Evolutionary conservation across 2,888 invertebrate genomes (phyloP).

Genomic region (Drosophila tanythrix): DNA sequence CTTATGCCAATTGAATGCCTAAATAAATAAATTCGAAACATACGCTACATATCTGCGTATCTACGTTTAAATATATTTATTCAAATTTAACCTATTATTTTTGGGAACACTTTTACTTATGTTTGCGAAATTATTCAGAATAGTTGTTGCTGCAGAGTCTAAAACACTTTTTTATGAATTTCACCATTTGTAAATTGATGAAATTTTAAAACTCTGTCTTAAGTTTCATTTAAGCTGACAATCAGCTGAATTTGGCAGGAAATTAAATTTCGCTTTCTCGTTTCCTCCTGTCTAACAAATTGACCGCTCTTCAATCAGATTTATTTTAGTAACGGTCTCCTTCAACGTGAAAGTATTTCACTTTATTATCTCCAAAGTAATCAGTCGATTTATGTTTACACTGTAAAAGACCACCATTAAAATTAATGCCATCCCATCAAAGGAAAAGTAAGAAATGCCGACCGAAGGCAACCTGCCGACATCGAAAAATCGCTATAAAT

Average conservation of each 20-base stretch:
- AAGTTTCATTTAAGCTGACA: neutral
- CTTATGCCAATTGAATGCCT: constrained; percentile 27
- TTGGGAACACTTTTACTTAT: neutral
- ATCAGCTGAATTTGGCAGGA: neutral
- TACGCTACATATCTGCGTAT: too few relatives aligned
- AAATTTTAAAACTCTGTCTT: neutral
- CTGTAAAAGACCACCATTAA: neutral
- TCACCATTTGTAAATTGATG: neutral
- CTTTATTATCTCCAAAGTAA: neutral
- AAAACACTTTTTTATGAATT: neutral
- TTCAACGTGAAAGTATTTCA: neutral
- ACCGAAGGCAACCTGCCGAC: neutral
- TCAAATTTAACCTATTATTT: neutral
- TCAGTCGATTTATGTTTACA: neutral
- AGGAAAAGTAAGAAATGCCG: neutral
- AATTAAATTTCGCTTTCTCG: neutral
- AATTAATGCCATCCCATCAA: neutral
- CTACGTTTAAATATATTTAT: neutral
- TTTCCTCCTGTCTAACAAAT: neutral
- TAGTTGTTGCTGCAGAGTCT: neutral
- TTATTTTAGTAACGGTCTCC: neutral
- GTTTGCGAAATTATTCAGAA: neutral
- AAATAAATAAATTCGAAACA: neutral
- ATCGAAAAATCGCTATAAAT: neutral
- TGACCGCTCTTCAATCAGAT: neutral